Conservation (phyloP, 2,113 vertebrate species). For the Apaloderma vittatum region DNA sequence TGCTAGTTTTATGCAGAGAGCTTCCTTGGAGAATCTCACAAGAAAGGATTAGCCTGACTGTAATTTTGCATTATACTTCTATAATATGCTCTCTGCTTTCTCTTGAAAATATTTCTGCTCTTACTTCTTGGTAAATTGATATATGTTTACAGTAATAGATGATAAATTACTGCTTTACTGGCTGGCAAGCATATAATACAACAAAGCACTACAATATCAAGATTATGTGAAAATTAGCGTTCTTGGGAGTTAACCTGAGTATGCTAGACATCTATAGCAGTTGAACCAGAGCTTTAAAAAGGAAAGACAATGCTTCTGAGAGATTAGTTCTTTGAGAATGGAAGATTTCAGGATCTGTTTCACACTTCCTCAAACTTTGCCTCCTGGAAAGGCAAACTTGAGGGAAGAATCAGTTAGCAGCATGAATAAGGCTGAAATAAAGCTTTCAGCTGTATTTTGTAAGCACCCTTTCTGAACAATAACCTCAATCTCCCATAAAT, state of each 20-base stretch:
- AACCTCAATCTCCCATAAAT: background rate
- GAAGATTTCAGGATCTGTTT: background rate
- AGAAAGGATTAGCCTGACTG: background rate
- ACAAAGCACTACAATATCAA: background rate
- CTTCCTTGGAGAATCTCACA: background rate
- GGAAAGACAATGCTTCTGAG: background rate
- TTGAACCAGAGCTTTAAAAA: background rate
- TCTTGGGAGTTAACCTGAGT: background rate
- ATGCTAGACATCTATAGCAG: background rate
- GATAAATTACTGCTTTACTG: background rate
- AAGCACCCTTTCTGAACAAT: fast-evolving
- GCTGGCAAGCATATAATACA: background rate
- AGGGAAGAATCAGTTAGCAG: background rate
- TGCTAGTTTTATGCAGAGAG: background rate
- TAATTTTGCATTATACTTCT: background rate
- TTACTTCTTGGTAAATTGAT: background rate
- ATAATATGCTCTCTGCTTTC: background rate
- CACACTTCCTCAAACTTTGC: background rate
- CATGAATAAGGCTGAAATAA: background rate
- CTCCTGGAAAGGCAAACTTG: background rate
- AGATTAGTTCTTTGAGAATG: background rate
- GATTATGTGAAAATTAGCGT: background rate
- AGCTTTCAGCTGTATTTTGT: background rate
- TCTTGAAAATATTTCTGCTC: background rate
- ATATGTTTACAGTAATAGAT: background rate